Percentiles rank a stretch among this genome's conserved stretches.
Conservation (phyloP, 64 coral and sea anemone genomes). For the Actinia tenebrosa region DNA sequence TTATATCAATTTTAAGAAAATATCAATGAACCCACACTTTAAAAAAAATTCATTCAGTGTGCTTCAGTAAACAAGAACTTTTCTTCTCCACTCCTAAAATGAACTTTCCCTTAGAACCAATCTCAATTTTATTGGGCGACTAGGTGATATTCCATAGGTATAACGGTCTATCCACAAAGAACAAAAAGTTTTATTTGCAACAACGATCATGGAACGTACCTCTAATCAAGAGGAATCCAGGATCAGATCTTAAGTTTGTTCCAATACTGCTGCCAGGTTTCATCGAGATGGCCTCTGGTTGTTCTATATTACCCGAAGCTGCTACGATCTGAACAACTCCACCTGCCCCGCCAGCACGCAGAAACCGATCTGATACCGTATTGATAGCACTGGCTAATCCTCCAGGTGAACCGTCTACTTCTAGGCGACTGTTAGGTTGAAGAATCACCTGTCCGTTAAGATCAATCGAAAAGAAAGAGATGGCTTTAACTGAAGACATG, state of each 20-base stretch:
- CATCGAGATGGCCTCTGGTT: not conserved
- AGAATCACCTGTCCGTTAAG: not conserved
- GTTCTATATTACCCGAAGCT: not conserved
- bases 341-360: conserved; percentile 20
- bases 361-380: rapidly evolving
- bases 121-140: too few relatives aligned
- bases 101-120: too few relatives aligned
- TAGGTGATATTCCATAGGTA: too few relatives aligned
- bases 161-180: too few relatives aligned
- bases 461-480: too few relatives aligned
- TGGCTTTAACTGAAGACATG: too few relatives aligned
- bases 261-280: not conserved
- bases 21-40: too few relatives aligned
- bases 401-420: conserved; percentile 1
- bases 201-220: not conserved
- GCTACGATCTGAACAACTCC: conserved; percentile 45
- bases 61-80: too few relatives aligned
- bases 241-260: not conserved
- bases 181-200: too few relatives aligned
- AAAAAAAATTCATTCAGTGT: too few relatives aligned
- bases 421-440: not conserved
- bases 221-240: not conserved
- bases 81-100: too few relatives aligned
- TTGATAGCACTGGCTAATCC: not conserved
- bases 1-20: too few relatives aligned